Percentiles rank a stretch among this genome's conserved stretches.
These are phyloP conservation scores for Tetranychus piercei DNA, from an alignment of 2,888 invertebrate species.

Conservation along the genomic window DNA sequence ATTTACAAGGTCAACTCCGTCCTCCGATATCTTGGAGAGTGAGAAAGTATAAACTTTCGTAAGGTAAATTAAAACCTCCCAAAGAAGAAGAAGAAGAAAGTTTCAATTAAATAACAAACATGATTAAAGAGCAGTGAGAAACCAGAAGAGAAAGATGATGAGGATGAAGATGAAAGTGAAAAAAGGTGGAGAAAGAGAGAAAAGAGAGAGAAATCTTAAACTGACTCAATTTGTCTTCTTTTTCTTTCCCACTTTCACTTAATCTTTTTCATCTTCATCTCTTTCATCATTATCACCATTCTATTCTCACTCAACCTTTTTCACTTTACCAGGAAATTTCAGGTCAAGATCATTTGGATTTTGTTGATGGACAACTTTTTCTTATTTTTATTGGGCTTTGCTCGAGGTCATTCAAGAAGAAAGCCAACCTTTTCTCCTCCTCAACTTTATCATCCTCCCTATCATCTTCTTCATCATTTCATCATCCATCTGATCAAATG, in stretches of 20 bases:
- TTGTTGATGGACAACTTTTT: background rate
- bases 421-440: background rate
- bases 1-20: background rate
- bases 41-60: background rate
- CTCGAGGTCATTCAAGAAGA: too few relatives aligned
- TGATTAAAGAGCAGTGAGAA: background rate
- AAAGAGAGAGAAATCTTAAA: too few relatives aligned
- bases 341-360: background rate
- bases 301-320: background rate
- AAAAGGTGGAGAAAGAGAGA: background rate
- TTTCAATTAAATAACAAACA: background rate
- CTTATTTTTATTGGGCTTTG: background rate
- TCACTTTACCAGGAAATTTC: background rate
- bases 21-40: background rate
- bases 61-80: too few relatives aligned
- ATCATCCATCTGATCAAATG: background rate
- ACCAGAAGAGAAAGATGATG: background rate
- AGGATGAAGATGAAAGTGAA: conserved; percentile 4
- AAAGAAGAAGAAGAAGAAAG: background rate
- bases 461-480: conserved; percentile 3
- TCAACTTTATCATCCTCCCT: background rate
- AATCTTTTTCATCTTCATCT: background rate
- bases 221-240: background rate
- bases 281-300: background rate
- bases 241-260: background rate